These are phyloP conservation scores for Prinia subflava DNA, from an alignment of 2,113 vertebrate species.

Conservation along the genomic window DNA sequence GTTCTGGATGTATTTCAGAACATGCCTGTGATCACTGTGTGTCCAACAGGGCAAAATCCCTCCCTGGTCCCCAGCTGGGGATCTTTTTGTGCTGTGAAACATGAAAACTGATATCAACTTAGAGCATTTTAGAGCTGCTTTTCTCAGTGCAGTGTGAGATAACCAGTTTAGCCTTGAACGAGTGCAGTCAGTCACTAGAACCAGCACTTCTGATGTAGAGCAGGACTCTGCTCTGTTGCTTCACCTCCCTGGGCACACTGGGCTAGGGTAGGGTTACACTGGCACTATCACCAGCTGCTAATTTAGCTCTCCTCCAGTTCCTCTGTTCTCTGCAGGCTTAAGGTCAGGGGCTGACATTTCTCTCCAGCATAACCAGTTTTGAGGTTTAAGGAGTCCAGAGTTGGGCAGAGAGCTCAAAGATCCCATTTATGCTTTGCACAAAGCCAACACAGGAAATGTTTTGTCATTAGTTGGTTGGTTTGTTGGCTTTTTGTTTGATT, in stretches of 20 bases:
- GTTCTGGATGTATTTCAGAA: not conserved
- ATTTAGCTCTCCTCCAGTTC: not conserved
- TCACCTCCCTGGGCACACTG: not conserved
- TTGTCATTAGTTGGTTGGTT: not conserved
- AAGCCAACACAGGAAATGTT: not conserved
- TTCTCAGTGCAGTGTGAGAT: not conserved
- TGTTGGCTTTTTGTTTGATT: too few relatives aligned
- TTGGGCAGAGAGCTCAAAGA: not conserved
- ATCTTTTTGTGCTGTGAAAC: not conserved
- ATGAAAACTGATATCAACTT: not conserved
- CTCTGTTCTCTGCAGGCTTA: not conserved
- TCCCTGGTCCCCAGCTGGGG: not conserved
- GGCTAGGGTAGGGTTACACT: not conserved
- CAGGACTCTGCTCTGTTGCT: not conserved
- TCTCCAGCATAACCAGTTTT: not conserved
- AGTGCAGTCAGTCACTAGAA: not conserved
- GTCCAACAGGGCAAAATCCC: not conserved
- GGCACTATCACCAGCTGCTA: not conserved
- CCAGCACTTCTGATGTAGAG: not conserved
- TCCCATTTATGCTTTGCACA: not conserved
- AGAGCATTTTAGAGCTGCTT: not conserved
- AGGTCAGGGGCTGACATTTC: not conserved
- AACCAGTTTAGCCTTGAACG: not conserved
- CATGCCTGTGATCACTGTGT: not conserved
- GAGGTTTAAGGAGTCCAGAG: not conserved